phyloP scores from a whole-genome alignment of 2,797 vertebrate genomes.

The Oreochromis mossambicus region DNA sequence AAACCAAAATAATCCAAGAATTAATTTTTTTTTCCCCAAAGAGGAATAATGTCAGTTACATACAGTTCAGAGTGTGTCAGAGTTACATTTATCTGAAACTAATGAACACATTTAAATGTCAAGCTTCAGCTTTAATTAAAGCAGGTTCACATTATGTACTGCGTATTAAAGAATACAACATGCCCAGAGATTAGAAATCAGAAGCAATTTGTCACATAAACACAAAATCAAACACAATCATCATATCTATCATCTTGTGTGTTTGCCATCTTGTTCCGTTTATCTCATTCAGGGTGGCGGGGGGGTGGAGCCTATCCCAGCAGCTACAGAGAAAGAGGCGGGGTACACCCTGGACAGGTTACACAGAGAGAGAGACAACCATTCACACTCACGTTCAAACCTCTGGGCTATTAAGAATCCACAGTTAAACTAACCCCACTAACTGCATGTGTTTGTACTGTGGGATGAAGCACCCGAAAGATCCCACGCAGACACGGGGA shows the following conservation, averaged over 20 bases:
- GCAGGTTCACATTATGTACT: not conserved
- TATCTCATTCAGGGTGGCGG: not conserved
- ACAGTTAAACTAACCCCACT: rapidly evolving
- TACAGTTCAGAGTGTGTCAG: not conserved
- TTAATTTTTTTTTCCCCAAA: not conserved
- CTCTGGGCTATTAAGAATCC: not conserved
- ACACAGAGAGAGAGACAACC: not conserved
- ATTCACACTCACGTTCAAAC: rapidly evolving
- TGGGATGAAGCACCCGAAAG: not conserved
- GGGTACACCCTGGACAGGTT: not conserved
- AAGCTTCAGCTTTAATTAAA: not conserved
- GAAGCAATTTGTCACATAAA: not conserved
- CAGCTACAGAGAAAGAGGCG: not conserved
- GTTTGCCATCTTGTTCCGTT: not conserved
- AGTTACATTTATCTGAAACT: not conserved
- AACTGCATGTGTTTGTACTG: not conserved
- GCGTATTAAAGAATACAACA: not conserved
- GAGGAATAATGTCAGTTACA: not conserved
- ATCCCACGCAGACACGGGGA: not conserved
- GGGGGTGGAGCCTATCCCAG: not conserved
- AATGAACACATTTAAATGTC: not conserved
- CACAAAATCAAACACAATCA: not conserved
- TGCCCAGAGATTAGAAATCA: not conserved
- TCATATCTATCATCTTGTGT: not conserved
- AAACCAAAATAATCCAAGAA: not conserved